A percentile compares a stretch with the other conserved stretches of the same genome.
Evolutionary conservation across 2,888 invertebrate genomes (phyloP).

Genomic region (Tenthredo amoena): DNA sequence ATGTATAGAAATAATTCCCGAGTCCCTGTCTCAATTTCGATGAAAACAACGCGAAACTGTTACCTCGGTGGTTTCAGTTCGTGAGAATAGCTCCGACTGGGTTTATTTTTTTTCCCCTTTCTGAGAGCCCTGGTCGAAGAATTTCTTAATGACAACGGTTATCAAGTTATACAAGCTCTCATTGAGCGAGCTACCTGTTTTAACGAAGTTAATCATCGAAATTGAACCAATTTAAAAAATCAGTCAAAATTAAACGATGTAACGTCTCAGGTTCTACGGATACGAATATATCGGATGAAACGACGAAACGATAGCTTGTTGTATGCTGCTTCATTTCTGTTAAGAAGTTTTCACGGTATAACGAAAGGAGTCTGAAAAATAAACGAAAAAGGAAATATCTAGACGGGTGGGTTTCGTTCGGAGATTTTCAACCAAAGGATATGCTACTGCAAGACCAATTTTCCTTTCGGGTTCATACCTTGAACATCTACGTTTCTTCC

Average conservation of each 20-base stretch:
- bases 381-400: background rate
- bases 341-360: too few species aligned
- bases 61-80: background rate
- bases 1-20: background rate
- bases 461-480: conserved; percentile 14
- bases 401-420: background rate
- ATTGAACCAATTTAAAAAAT: background rate
- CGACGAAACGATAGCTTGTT: background rate
- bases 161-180: background rate
- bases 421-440: background rate
- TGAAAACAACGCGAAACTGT: background rate
- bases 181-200: background rate
- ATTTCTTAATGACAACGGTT: conserved; percentile 29
- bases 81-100: background rate
- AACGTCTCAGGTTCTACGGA: too few species aligned
- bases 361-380: background rate
- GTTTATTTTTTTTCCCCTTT: background rate
- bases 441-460: conserved; percentile 12
- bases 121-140: background rate
- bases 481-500: background rate
- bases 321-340: background rate
- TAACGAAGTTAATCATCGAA: background rate
- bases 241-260: background rate
- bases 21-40: background rate
- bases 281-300: background rate